Conservation (phyloP, 2,888 invertebrate genomes). For the Zaprionus bogoriensis region DNA sequence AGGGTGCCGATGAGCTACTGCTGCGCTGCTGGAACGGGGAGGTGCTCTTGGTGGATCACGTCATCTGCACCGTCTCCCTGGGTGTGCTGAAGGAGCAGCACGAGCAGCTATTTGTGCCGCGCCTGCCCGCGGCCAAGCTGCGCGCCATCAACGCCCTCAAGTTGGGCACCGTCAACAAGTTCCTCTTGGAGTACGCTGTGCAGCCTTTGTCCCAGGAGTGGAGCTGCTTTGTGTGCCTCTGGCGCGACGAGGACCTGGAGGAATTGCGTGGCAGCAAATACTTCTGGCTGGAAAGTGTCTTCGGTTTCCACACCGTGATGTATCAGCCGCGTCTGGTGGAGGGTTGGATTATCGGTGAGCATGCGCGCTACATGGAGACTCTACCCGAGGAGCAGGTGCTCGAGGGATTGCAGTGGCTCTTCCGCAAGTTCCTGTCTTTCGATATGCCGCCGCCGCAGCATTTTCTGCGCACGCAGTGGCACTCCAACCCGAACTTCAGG, state of each 20-base stretch:
- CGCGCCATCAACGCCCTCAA: constrained; percentile 84
- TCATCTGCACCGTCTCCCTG: constrained; percentile 85
- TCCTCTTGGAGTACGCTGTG: constrained; percentile 85
- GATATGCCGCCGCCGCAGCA: constrained; percentile 59
- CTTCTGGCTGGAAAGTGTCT: constrained; percentile 86
- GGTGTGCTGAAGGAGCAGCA: constrained; percentile 85
- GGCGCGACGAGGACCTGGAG: constrained; percentile 84
- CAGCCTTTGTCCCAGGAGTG: constrained; percentile 84
- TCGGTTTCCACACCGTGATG: constrained; percentile 86
- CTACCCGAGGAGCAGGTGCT: constrained; percentile 84
- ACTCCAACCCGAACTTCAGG: constrained; percentile 85
- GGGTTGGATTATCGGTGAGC: constrained; percentile 87
- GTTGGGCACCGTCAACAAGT: constrained; percentile 86
- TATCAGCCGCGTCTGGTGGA: constrained; percentile 86
- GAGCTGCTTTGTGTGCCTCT: too few species aligned
- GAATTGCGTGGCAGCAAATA: constrained; percentile 58
- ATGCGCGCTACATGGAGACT: constrained; percentile 85
- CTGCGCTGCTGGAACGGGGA: constrained; percentile 81
- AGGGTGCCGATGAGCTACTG: constrained; percentile 18
- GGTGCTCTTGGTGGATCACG: constrained; percentile 84
- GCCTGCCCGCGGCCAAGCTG: constrained; percentile 83
- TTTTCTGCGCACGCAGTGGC: constrained; percentile 86
- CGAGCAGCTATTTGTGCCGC: constrained; percentile 82
- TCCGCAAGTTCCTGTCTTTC: constrained; percentile 73
- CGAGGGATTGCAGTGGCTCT: constrained; percentile 63